Evolutionary conservation across 2,888 invertebrate genomes (phyloP), one percentile per base, ranked within the genome.

Genomic region (Machimus atricapillus): DNA sequence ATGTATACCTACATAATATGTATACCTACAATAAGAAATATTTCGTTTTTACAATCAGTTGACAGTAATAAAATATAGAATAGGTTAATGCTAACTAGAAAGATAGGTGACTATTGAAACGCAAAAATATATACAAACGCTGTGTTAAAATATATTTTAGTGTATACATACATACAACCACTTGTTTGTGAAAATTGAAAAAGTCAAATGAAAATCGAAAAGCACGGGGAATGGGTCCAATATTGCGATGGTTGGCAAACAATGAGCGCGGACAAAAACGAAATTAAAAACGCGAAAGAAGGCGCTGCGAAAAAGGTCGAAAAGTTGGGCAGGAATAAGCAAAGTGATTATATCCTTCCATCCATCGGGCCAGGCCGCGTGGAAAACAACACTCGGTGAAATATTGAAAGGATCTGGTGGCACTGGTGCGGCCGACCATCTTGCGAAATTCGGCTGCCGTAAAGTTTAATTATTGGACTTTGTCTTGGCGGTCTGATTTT

Each of bases 391-490:
- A 73, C 43, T 73, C 83, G 66, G 58, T 66, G 83, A 83, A 83
- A 83, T 83, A 83, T 83, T 83, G 83, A 83, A 83, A 83, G 66
- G 73, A 66, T 66, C 58, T 34, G 34, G 34, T 7, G 34, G 31
- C 58, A n/a, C 73, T 58, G 66, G 19, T 27, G 40, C 27, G 46
- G 73, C 19, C 58, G 83, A 52, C 58, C 66, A 40, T 31, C 83
- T 83, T 83, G 83, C 12, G 73, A 73, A 73, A 83, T 58, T 58
- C 83, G 66, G 12, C 27, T 46, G 74, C 31, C 79, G 74, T 66
- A 87, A 87, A 87, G 82, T 87, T 87, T 87, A 87, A 87, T 87
- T 87, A 87, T 87, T 87, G 87, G 87, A 87, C 87, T 87, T 87
- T 87, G 83, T 87, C 46, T 87, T 77, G 56, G 74, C 52, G 66